These are phyloP conservation scores for Argyra leucocephala DNA, from an alignment of 2,888 invertebrate genomes.

Conservation along the genomic window DNA sequence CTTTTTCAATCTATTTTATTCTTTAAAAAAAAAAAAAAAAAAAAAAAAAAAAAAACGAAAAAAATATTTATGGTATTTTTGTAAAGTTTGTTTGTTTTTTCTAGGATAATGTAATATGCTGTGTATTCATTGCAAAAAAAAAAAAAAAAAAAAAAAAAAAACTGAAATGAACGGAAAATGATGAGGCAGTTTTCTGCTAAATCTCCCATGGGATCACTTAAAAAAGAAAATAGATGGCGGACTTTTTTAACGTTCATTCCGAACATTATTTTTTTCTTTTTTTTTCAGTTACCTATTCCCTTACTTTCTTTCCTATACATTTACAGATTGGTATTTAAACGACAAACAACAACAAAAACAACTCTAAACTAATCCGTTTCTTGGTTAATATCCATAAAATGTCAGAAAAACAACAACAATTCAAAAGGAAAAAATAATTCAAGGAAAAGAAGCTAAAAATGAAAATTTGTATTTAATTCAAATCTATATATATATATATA, in stretches of 20 bases:
- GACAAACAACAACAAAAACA: background rate
- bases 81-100: too few relatives aligned
- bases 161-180: background rate
- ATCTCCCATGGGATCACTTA: constrained; percentile 6
- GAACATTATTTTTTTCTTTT: too few relatives aligned
- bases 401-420: background rate
- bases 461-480: background rate
- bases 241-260: background rate
- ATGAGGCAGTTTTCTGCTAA: constrained; percentile 1
- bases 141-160: background rate
- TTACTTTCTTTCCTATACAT: too few relatives aligned
- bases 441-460: background rate
- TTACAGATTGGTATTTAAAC: too few relatives aligned
- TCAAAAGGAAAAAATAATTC: background rate
- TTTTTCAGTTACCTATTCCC: too few relatives aligned
- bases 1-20: background rate
- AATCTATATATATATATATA: too few relatives aligned
- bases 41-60: background rate
- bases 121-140: too few relatives aligned
- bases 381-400: constrained; percentile 1
- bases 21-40: too few relatives aligned
- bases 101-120: too few relatives aligned
- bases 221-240: background rate
- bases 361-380: background rate
- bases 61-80: too few relatives aligned